Percentiles rank a stretch among this genome's conserved stretches.
Conservation (phyloP, 2,113 vertebrate genomes). For the Rhizomys pruinosus region DNA sequence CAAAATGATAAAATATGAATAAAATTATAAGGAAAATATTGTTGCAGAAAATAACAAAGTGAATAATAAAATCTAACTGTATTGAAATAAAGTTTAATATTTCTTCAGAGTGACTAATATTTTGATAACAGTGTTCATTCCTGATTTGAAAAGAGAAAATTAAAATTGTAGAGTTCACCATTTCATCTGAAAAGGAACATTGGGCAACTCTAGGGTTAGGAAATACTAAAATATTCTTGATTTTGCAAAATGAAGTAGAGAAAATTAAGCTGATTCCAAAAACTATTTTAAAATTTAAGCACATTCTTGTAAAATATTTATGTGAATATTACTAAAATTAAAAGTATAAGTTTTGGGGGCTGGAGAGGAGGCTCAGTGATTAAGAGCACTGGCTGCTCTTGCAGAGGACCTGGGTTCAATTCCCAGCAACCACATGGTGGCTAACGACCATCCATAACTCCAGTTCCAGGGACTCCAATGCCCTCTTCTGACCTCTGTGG, state of each 20-base stretch:
- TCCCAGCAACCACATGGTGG: too few species aligned
- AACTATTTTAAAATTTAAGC: background rate
- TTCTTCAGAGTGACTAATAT: constrained; percentile 36
- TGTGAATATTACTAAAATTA: background rate
- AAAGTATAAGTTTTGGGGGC: background rate
- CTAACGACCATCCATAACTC: too few species aligned
- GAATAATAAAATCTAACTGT: background rate
- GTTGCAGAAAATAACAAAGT: constrained; percentile 30
- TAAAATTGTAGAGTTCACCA: background rate
- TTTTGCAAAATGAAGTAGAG: background rate
- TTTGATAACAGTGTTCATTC: background rate
- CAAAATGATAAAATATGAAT: constrained; percentile 30
- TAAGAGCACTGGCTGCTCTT: background rate
- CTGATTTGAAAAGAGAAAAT: background rate
- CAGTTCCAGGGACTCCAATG: too few species aligned
- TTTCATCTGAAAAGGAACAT: background rate
- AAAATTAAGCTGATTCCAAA: background rate
- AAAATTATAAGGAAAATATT: constrained; percentile 26
- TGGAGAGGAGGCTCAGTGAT: background rate
- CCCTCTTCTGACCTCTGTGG: background rate
- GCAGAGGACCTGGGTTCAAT: background rate
- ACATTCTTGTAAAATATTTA: constrained; percentile 1
- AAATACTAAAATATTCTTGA: background rate
- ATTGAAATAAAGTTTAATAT: constrained; percentile 1
- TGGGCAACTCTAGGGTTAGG: too few species aligned